Evolutionary conservation across 2,113 vertebrate genomes (phyloP).

Genomic region (Gymnorhina tibicen): DNA sequence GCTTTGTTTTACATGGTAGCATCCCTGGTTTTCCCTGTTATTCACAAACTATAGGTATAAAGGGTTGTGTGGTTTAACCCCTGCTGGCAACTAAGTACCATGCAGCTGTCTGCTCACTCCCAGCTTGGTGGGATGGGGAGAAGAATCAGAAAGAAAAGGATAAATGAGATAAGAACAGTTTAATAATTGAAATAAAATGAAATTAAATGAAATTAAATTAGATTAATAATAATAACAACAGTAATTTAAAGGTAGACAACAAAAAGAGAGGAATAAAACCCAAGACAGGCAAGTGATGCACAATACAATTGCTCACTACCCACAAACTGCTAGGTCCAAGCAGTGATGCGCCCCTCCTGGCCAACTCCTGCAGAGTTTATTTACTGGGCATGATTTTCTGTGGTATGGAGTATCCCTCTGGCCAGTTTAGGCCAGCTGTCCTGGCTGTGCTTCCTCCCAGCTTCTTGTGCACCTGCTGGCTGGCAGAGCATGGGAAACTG

Average conservation of each 20-base stretch:
- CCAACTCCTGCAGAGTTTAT: neutral
- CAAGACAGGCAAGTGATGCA: neutral
- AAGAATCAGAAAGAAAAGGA: neutral
- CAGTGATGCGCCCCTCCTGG: neutral
- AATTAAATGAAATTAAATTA: neutral
- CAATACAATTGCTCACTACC: neutral
- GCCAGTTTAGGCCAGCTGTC: neutral
- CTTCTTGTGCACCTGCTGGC: neutral
- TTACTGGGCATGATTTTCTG: neutral
- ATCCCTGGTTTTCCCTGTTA: neutral
- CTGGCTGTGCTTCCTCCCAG: neutral
- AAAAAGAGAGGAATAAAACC: neutral
- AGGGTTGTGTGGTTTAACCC: neutral
- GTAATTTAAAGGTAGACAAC: neutral
- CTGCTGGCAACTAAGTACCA: neutral
- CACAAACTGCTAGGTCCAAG: neutral
- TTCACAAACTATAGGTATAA: neutral
- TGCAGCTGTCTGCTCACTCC: neutral
- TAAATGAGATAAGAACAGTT: neutral
- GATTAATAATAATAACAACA: neutral
- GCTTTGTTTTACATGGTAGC: neutral
- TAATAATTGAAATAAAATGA: neutral
- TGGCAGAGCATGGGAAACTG: neutral
- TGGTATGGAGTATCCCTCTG: neutral
- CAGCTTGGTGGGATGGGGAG: neutral